These are phyloP conservation scores for Nansenia antarctica DNA, from an alignment of 2,113 vertebrate species.

Conservation along the genomic window DNA sequence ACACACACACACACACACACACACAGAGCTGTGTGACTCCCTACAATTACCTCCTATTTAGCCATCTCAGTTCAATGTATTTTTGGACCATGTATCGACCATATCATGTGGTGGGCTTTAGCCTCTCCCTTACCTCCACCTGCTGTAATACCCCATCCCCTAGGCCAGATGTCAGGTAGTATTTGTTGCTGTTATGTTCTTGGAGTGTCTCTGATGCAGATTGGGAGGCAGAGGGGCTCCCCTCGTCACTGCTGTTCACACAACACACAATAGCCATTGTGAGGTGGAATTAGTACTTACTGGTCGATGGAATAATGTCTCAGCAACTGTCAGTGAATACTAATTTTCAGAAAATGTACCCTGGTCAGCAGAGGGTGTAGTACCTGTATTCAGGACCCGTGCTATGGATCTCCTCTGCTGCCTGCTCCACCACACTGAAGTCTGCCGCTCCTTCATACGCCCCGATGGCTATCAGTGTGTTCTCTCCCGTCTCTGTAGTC, in stretches of 20 bases:
- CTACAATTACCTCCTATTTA: too few relatives aligned
- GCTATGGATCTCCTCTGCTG: constrained; percentile 79
- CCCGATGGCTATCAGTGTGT: constrained; percentile 85
- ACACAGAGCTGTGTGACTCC: not conserved
- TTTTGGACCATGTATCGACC: too few relatives aligned
- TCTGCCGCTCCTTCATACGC: constrained; percentile 73
- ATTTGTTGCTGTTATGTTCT: constrained; percentile 77
- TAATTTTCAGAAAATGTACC: not conserved
- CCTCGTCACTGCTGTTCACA: constrained; percentile 62
- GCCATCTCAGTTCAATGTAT: too few relatives aligned
- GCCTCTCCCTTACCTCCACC: constrained; percentile 77
- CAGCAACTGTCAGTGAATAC: not conserved
- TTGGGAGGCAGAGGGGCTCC: constrained; percentile 60
- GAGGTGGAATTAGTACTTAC: not conserved
- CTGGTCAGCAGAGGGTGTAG: not conserved
- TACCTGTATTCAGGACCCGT: constrained; percentile 80
- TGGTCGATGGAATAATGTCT: not conserved
- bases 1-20: not conserved
- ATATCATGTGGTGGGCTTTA: not conserved
- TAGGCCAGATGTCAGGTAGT: constrained; percentile 75
- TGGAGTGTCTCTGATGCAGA: constrained; percentile 78
- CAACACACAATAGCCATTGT: constrained; percentile 5
- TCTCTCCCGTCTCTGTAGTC: constrained; percentile 65
- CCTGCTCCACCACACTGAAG: constrained; percentile 84
- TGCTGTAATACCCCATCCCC: constrained; percentile 80